Conservation (phyloP, 2,888 invertebrate genomes). For the Nowickia ferox region DNA sequence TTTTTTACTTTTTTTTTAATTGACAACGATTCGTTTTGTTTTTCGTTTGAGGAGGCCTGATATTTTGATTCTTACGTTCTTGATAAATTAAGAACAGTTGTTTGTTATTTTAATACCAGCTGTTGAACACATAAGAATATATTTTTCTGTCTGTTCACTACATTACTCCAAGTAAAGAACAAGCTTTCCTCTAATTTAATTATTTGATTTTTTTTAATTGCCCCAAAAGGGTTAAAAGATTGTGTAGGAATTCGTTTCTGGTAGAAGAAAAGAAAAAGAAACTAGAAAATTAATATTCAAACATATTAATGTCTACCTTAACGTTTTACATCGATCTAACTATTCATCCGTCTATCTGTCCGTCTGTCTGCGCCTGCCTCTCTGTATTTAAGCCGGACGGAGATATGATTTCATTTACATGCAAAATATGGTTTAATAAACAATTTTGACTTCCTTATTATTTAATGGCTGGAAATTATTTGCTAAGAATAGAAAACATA, state of each 20-base stretch:
- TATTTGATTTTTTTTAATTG: no score
- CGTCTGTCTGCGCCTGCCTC: background rate
- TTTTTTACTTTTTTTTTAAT: no score
- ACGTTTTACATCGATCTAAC: conserved; percentile 11
- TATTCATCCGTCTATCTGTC: conserved; percentile 18
- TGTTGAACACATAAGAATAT: no score
- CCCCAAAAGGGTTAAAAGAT: conserved; percentile 21
- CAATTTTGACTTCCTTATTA: conserved; percentile 67
- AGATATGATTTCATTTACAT: conserved; percentile 44
- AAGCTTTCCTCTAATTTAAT: no score
- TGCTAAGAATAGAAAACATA: background rate
- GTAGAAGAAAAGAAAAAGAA: conserved; percentile 1
- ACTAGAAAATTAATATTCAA: conserved; percentile 58
- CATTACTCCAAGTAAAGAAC: no score
- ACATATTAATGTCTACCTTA: conserved; percentile 46
- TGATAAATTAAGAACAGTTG: no score
- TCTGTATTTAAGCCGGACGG: conserved; percentile 9
- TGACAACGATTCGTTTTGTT: no score
- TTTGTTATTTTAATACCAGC: no score
- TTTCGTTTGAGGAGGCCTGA: no score
- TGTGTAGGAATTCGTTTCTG: background rate
- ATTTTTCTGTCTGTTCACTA: no score
- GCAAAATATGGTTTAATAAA: conserved; percentile 61
- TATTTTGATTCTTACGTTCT: no score
- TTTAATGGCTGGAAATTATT: conserved; percentile 39